A percentile compares a stretch with the other conserved stretches of the same genome.
These are phyloP conservation scores for Gallinago solitaria DNA, from an alignment of 2,797 vertebrate species.

Conservation along the genomic window DNA sequence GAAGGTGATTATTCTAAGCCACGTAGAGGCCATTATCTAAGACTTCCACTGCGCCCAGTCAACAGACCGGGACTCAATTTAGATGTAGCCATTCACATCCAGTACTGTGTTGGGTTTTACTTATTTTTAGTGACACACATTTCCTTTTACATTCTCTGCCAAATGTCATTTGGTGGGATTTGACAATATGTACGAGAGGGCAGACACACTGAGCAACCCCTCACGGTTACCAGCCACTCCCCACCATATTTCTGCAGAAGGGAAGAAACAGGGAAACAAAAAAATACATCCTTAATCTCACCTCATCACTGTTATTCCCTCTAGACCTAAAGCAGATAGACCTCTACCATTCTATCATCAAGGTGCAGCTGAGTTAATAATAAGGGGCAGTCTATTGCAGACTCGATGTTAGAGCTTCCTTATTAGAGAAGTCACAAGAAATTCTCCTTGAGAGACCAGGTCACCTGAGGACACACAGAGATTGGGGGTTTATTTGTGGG, in stretches of 20 bases:
- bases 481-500: fast-evolving
- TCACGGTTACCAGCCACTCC: not conserved
- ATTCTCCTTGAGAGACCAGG: not conserved
- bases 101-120: not conserved
- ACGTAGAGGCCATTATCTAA: not conserved
- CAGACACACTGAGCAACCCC: not conserved
- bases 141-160: not conserved
- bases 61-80: not conserved
- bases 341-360: not conserved
- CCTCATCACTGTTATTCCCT: not conserved
- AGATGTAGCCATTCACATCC: not conserved
- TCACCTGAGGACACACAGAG: not conserved
- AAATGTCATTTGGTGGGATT: not conserved
- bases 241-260: not conserved
- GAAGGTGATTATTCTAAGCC: not conserved
- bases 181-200: not conserved
- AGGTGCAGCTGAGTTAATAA: not conserved
- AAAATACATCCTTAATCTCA: not conserved
- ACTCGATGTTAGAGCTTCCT: not conserved
- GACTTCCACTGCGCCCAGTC: not conserved
- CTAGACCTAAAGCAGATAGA: not conserved
- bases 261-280: not conserved
- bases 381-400: not conserved
- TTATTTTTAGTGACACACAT: not conserved
- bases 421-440: not conserved